A percentile compares a stretch with the other conserved stretches of the same genome.
Conservation (phyloP, 1,140 invertebrate species). For the Campodea augens region DNA sequence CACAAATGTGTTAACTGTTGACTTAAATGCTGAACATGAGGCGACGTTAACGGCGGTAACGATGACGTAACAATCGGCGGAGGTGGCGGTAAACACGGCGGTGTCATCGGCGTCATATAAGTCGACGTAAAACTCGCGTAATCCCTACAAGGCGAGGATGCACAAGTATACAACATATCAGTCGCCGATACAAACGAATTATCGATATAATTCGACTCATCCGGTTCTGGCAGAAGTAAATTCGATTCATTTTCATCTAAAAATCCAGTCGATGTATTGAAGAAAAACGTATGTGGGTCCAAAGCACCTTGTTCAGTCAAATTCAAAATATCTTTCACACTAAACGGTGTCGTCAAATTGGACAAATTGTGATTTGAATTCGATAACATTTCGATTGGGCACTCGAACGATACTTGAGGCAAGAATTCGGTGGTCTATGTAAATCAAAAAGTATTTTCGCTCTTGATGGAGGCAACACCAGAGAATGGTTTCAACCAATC, state of each 20-base stretch:
- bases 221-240: background rate
- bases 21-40: constrained; percentile 22
- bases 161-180: background rate
- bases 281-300: constrained; percentile 13
- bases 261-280: background rate
- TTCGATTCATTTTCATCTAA: background rate
- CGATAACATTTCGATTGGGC: no score
- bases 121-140: background rate
- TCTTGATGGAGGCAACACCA: no score
- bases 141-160: background rate
- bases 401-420: no score
- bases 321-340: constrained; percentile 24
- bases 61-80: background rate
- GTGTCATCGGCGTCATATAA: background rate
- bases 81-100: background rate
- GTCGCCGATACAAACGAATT: background rate
- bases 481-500: no score
- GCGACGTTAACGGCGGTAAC: constrained; percentile 18
- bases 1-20: constrained; percentile 21
- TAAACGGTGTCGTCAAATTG: constrained; percentile 18
- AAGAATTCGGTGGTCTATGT: no score
- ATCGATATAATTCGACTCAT: background rate
- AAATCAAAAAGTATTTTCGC: no score
- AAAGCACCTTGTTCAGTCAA: constrained; percentile 16
- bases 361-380: constrained; percentile 1